Evolutionary conservation across 2,113 vertebrate species (phyloP).

Genomic region (Colius striatus): DNA sequence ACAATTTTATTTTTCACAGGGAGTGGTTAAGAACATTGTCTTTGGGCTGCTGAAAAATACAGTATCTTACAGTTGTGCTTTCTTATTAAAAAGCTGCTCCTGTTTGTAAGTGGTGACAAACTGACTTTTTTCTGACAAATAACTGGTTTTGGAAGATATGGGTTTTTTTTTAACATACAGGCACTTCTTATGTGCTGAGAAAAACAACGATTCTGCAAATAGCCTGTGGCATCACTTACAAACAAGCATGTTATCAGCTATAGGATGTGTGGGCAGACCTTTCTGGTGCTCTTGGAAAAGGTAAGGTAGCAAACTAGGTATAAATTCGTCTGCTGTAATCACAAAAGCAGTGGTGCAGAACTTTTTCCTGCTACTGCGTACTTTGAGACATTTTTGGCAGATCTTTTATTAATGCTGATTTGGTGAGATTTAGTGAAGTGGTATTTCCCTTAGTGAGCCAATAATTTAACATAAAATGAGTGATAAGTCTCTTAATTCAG

Average conservation of each 20-base stretch:
- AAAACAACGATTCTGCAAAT: background rate
- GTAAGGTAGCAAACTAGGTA: background rate
- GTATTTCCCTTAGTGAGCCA: background rate
- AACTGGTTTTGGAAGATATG: background rate
- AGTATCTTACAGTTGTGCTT: background rate
- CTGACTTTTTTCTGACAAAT: background rate
- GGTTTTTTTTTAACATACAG: background rate
- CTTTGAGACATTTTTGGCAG: background rate
- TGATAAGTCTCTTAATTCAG: background rate
- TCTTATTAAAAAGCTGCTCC: background rate
- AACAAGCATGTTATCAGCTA: background rate
- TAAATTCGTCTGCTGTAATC: background rate
- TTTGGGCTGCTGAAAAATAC: background rate
- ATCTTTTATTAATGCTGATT: background rate
- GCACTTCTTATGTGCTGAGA: background rate
- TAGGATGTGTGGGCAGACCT: background rate
- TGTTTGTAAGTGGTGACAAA: background rate
- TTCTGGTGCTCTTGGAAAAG: fast-evolving
- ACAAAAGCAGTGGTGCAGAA: background rate
- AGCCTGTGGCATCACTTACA: background rate
- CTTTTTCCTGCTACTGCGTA: background rate
- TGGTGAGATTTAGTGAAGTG: background rate
- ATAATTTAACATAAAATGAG: background rate
- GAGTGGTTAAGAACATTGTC: background rate
- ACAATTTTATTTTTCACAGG: background rate